phyloP scores from a whole-genome alignment of 2,797 vertebrate species.

The Ctenopoma kingsleyae region DNA sequence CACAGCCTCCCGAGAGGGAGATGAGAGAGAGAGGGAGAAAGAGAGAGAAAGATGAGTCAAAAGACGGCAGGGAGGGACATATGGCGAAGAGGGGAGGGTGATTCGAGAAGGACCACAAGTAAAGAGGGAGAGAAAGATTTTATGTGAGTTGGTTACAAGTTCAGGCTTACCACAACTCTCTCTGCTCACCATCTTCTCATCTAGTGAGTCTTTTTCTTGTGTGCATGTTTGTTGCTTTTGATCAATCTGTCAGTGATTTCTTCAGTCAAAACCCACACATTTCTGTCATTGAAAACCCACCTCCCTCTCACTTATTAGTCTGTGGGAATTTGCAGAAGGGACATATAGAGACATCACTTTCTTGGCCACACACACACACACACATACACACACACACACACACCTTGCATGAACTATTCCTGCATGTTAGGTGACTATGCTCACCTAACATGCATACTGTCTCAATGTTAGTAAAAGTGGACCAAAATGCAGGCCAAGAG shows the following conservation, averaged over 20 bases:
- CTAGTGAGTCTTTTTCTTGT: background rate
- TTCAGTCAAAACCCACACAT: background rate
- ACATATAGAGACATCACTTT: slow-evolving; percentile 65
- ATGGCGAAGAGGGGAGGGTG: slow-evolving; percentile 26
- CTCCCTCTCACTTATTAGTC: slow-evolving; percentile 2
- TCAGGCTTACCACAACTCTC: background rate
- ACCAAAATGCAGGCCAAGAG: no score
- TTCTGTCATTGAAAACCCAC: background rate
- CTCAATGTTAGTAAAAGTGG: no score
- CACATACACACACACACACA: no score
- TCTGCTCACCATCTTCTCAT: background rate
- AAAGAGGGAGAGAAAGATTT: slow-evolving; percentile 23
- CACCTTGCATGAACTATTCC: no score
- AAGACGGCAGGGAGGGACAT: slow-evolving; percentile 49
- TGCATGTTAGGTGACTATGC: background rate
- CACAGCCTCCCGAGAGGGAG: slow-evolving; percentile 85
- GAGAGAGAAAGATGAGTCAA: slow-evolving; percentile 61
- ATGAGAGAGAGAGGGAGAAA: slow-evolving; percentile 36
- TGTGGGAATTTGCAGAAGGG: slow-evolving; percentile 55
- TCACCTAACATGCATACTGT: background rate
- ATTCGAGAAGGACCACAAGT: slow-evolving; percentile 41
- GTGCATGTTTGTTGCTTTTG: slow-evolving; percentile 3
- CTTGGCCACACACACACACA: slow-evolving; percentile 16
- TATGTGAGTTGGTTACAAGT: slow-evolving; percentile 4
- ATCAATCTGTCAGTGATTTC: slow-evolving; percentile 4